A percentile compares a stretch with the other conserved stretches of the same genome.
Evolutionary conservation across 2,113 vertebrate genomes (phyloP).

Genomic region (Poeciliopsis retropinna): DNA sequence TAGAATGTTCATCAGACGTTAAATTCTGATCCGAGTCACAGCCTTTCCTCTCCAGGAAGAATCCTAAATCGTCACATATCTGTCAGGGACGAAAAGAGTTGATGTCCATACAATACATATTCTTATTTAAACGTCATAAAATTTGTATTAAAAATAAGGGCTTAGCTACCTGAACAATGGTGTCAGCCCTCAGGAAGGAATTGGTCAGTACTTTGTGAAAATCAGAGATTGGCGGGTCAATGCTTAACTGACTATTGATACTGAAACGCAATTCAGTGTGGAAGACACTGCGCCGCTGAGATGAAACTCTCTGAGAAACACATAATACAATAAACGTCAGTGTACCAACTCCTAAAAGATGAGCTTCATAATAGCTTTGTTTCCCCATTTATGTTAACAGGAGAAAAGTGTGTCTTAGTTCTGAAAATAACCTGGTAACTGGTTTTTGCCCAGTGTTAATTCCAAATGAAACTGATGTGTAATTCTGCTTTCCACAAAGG

Average conservation of each 20-base stretch:
- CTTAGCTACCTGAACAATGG: constrained; percentile 73
- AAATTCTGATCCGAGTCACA: constrained; percentile 13
- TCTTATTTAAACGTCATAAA: not conserved
- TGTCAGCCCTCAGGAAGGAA: constrained; percentile 59
- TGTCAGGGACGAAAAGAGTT: constrained; percentile 25
- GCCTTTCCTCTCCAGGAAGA: constrained; percentile 45
- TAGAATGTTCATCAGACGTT: not conserved
- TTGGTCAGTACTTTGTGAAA: constrained; percentile 71
- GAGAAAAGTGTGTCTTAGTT: not conserved
- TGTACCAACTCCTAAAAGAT: not conserved
- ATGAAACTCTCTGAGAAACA: constrained; percentile 50
- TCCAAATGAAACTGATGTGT: too few relatives aligned
- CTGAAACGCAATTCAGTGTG: constrained; percentile 73
- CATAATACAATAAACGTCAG: not conserved
- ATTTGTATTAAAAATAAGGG: not conserved
- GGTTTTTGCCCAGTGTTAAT: too few relatives aligned
- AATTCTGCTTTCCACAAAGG: not conserved
- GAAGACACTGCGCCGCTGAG: constrained; percentile 64
- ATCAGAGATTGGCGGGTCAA: constrained; percentile 68
- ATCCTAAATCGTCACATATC: constrained; percentile 71
- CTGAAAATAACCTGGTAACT: not conserved
- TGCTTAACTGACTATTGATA: constrained; percentile 49
- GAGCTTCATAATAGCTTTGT: not conserved
- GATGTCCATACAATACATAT: not conserved
- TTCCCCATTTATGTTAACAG: not conserved